Evolutionary conservation across 1,140 invertebrate genomes (phyloP), one percentile per base, ranked within the genome.

Genomic region (Augochlora pura): DNA sequence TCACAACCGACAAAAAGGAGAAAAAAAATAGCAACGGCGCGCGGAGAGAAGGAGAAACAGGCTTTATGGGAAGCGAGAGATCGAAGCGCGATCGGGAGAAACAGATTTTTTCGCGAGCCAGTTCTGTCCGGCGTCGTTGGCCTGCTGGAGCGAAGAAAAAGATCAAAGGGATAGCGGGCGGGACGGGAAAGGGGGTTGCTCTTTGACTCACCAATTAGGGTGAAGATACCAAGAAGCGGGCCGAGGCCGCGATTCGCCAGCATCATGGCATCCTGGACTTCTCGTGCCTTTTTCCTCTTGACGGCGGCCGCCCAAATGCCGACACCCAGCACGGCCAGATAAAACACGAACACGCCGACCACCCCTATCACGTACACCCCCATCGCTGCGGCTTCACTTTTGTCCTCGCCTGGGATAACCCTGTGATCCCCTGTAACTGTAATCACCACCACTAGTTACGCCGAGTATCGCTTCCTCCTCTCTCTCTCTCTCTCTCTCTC

Each of bases 221-320:
- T 96, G 87, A 96, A 96, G 74, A 96, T 94, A 16, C 96, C 96
- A n/a, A 97, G 95, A 74, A 96, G 92, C n/a, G 96, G 92, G 4
- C 96, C 96, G 82, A 97, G 94, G 88, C 95, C 95, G 71, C 96
- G 92, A 57, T 96, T 96, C n/a, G 96, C 96, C 73, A 97, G 87
- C 94, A 97, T 96, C 74, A 97, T 94, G 80, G 96, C 95, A 80
- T 96, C 89, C 69, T 91, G 88, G n/a, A 88, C 95, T 14, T 80
- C 72, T 38, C 93, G 94, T n/a, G 57, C 90, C 86, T 84, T 94
- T 92, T 93, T 94, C 54, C 94, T 93, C 87, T 95, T 95, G 85
- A 95, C 95, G 59, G 94, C 90, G 38, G 95, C 95, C 7, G 96
- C 96, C 96, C 96, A 97, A 80, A 97, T 94, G n/a, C 96, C 96